These are phyloP conservation scores for Brachirus orientalis DNA, from an alignment of 2,113 vertebrate species.

Conservation along the genomic window DNA sequence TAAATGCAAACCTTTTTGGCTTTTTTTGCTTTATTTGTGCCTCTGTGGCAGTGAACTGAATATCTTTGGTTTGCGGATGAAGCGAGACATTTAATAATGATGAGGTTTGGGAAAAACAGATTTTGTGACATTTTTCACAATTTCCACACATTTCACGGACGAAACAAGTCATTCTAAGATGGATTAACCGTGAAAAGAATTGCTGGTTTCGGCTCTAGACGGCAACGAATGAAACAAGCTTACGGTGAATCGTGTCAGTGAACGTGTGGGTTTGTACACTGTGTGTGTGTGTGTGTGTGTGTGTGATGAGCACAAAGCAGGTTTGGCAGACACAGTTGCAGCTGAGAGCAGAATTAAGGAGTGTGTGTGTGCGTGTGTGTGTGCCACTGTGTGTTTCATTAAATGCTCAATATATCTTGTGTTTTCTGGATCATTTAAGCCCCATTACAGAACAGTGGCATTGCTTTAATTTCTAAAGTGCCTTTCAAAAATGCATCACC, in stretches of 20 bases:
- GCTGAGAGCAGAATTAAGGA: constrained; percentile 71
- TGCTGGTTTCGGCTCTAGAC: no score
- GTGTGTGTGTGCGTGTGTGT: constrained; percentile 22
- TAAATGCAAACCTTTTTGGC: no score
- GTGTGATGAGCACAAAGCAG: constrained; percentile 35
- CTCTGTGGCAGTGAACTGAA: no score
- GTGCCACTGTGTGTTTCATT: constrained; percentile 78
- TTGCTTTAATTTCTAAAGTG: constrained; percentile 87
- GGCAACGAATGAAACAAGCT: background rate
- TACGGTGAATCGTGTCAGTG: background rate
- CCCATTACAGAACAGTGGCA: constrained; percentile 85
- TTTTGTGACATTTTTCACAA: no score
- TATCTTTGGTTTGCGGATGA: no score
- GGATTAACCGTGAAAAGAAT: no score
- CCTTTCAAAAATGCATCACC: constrained; percentile 81
- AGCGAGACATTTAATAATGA: no score
- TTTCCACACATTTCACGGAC: no score
- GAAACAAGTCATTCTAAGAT: no score
- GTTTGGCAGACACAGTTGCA: constrained; percentile 51
- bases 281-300: constrained; percentile 6
- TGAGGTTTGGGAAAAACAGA: no score
- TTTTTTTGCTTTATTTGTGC: no score
- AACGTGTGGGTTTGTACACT: no score
- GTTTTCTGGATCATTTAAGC: constrained; percentile 89
- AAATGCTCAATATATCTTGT: constrained; percentile 88